A percentile compares a stretch with the other conserved stretches of the same genome.
These are phyloP conservation scores for Cephalotes varians DNA, from an alignment of 2,888 invertebrate genomes.

Conservation along the genomic window DNA sequence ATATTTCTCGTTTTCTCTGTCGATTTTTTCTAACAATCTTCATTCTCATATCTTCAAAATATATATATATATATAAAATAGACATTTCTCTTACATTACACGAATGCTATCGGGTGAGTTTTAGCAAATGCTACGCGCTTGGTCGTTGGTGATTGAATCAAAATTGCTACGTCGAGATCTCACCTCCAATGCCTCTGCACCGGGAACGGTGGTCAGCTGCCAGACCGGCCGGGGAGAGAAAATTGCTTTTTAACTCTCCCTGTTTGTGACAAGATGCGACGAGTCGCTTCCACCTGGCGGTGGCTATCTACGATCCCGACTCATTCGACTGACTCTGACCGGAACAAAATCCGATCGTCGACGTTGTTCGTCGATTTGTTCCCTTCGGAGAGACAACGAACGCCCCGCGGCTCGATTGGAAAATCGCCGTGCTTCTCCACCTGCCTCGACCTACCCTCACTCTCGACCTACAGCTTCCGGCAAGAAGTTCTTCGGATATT, in stretches of 20 bases:
- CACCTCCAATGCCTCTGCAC: slow-evolving; percentile 52
- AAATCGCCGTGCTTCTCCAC: slow-evolving; percentile 38
- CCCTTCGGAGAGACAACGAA: slow-evolving; percentile 42
- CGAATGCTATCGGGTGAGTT: slow-evolving; percentile 45
- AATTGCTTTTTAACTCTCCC: slow-evolving; percentile 71
- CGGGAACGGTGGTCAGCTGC: slow-evolving; percentile 58
- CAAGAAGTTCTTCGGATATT: slow-evolving; percentile 48
- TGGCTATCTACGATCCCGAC: slow-evolving; percentile 25
- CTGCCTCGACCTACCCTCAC: neutral
- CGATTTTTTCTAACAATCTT: neutral
- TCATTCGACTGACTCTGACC: slow-evolving; percentile 47
- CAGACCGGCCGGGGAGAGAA: slow-evolving; percentile 60
- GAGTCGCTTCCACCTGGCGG: slow-evolving; percentile 48
- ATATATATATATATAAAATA: neutral
- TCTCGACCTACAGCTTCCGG: slow-evolving; percentile 50
- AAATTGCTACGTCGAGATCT: slow-evolving; percentile 72
- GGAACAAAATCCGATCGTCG: slow-evolving; percentile 67
- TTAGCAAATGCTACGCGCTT: slow-evolving; percentile 61
- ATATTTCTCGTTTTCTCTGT: neutral
- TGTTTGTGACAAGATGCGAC: slow-evolving; percentile 58
- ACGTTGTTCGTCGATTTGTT: slow-evolving; percentile 52
- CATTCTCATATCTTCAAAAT: neutral
- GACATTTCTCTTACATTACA: slow-evolving; percentile 72
- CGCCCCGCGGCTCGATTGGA: slow-evolving; percentile 46
- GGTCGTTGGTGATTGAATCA: slow-evolving; percentile 73